Evolutionary conservation across 2,113 vertebrate genomes (phyloP).

Genomic region (Cynopterus brachyotis): DNA sequence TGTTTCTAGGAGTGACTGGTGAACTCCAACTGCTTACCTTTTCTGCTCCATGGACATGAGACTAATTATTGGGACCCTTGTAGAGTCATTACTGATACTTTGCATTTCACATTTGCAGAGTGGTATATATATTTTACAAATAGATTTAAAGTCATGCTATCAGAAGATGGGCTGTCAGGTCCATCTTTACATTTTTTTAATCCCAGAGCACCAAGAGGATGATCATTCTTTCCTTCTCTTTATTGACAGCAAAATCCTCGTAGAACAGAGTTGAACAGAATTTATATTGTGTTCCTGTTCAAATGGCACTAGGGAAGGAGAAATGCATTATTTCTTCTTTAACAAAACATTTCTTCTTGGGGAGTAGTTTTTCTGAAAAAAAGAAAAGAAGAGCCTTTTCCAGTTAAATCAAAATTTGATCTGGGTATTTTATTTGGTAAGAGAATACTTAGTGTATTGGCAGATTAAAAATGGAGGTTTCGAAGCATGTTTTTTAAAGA

Average conservation of each 20-base stretch:
- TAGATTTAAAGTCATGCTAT: background rate
- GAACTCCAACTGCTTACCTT: background rate
- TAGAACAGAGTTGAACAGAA: background rate
- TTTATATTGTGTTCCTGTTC: background rate
- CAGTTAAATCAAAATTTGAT: slow-evolving; percentile 44
- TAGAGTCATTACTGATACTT: background rate
- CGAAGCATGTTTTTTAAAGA: slow-evolving; percentile 37
- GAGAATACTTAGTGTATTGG: background rate
- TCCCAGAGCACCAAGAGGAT: background rate
- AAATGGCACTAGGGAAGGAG: slow-evolving; percentile 4
- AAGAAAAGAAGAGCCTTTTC: background rate
- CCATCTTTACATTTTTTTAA: background rate
- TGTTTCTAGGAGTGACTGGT: background rate
- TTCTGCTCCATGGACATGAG: background rate
- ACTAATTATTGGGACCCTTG: background rate
- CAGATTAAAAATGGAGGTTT: slow-evolving; percentile 54
- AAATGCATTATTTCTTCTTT: slow-evolving; percentile 5
- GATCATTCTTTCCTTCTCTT: slow-evolving; percentile 14
- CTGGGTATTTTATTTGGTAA: slow-evolving; percentile 40
- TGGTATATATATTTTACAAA: background rate
- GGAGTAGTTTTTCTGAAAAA: slow-evolving; percentile 45
- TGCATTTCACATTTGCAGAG: background rate
- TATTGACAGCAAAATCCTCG: slow-evolving; percentile 41
- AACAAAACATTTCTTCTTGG: slow-evolving; percentile 38
- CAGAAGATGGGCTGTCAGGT: background rate